These are phyloP conservation scores for Myrmecobius fasciatus DNA, from an alignment of 2,113 vertebrate genomes.

Conservation along the genomic window DNA sequence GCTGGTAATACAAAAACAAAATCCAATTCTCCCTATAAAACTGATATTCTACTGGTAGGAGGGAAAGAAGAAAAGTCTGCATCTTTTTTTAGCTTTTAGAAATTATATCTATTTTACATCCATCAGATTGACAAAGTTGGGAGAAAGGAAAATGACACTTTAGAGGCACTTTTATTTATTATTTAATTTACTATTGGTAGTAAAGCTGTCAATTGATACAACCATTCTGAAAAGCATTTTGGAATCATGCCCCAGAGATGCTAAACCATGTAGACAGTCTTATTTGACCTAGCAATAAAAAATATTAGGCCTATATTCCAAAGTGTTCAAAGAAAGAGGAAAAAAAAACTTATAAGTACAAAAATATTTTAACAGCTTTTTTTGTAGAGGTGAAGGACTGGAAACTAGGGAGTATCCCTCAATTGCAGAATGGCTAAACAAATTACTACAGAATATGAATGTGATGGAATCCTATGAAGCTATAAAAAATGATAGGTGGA, in stretches of 20 bases:
- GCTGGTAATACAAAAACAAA: background rate
- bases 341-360: background rate
- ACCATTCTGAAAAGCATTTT: background rate
- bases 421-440: background rate
- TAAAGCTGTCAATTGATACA: background rate
- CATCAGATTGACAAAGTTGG: background rate
- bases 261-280: background rate
- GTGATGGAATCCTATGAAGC: background rate
- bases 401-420: background rate
- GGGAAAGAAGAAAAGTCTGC: background rate
- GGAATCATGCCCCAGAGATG: background rate
- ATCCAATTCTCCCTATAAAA: background rate
- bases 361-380: background rate
- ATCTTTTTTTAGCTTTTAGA: background rate
- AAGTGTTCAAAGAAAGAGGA: background rate
- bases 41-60: background rate
- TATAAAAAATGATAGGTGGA: background rate
- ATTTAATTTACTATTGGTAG: background rate
- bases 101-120: background rate
- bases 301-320: background rate
- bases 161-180: background rate
- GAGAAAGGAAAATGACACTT: background rate
- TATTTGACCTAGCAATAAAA: background rate
- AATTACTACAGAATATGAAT: background rate
- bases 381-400: background rate